A percentile compares a stretch with the other conserved stretches of the same genome.
phyloP scores from a whole-genome alignment of 2,113 vertebrate genomes.

The Eulemur rufifrons region DNA sequence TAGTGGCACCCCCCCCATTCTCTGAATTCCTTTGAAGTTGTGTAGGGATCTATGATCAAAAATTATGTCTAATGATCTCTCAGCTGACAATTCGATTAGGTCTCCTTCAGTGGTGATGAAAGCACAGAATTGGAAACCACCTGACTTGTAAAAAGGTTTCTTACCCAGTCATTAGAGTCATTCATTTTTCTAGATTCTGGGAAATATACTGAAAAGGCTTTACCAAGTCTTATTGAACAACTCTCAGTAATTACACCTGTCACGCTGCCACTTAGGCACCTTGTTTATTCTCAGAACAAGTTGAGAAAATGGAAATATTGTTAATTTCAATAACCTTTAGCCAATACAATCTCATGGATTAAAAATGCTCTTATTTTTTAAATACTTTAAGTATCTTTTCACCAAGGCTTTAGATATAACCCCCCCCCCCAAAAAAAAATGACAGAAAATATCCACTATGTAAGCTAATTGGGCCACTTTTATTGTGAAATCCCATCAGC shows the following conservation, averaged over 20 bases:
- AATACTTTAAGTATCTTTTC: background rate
- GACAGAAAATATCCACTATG: background rate
- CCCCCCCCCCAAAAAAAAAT: background rate
- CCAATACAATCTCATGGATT: background rate
- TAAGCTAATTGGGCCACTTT: background rate
- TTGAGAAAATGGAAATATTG: background rate
- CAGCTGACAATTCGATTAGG: background rate
- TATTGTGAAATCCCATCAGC: background rate
- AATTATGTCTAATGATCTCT: background rate
- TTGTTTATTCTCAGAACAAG: slow-evolving; percentile 8
- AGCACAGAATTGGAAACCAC: background rate
- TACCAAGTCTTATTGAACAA: background rate
- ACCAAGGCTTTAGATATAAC: background rate
- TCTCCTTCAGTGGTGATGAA: background rate
- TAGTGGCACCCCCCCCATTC: too few species aligned
- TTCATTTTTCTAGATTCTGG: slow-evolving; percentile 44
- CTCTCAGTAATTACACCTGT: background rate
- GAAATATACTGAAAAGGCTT: slow-evolving; percentile 46
- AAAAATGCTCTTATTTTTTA: background rate
- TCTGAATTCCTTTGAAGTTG: background rate
- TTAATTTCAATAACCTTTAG: background rate
- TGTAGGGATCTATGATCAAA: background rate
- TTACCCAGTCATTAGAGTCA: background rate
- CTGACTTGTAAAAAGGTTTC: background rate
- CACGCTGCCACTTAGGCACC: background rate